phyloP scores from a whole-genome alignment of 2,797 vertebrate genomes.

The Rallus crepitans region DNA sequence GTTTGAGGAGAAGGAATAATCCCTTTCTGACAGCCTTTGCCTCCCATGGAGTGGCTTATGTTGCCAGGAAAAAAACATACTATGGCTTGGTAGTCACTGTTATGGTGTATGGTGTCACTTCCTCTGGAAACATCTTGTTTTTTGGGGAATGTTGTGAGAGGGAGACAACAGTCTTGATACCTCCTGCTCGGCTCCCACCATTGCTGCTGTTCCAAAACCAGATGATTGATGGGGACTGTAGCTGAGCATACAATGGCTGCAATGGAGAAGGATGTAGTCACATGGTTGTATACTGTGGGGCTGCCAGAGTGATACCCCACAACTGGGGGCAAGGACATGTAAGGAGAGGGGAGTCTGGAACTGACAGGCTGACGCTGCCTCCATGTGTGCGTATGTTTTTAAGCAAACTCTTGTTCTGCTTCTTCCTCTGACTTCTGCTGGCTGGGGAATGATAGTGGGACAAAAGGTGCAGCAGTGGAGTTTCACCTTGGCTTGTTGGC shows the following conservation, averaged over 20 bases:
- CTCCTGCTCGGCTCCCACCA: neutral
- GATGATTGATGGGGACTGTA: neutral
- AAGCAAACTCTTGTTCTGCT: neutral
- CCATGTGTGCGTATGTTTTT: neutral
- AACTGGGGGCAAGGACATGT: neutral
- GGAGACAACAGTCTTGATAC: neutral
- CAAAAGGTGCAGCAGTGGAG: neutral
- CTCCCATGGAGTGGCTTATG: neutral
- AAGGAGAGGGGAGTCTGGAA: neutral
- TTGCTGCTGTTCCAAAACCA: neutral
- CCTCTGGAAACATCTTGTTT: neutral
- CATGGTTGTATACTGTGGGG: neutral
- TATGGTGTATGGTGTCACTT: neutral
- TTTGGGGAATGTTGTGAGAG: neutral
- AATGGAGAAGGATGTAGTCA: neutral
- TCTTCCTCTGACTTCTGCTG: neutral
- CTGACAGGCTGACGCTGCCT: neutral
- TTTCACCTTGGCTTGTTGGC: neutral
- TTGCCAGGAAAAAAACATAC: neutral
- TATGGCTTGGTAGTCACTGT: neutral
- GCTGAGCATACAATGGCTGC: rapidly evolving
- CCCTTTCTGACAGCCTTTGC: neutral
- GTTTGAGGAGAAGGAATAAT: neutral
- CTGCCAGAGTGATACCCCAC: neutral
- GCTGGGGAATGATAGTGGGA: neutral